Evolutionary conservation across 64 coral and sea anemone species (phyloP).

Genomic region (Anthopleura sola): DNA sequence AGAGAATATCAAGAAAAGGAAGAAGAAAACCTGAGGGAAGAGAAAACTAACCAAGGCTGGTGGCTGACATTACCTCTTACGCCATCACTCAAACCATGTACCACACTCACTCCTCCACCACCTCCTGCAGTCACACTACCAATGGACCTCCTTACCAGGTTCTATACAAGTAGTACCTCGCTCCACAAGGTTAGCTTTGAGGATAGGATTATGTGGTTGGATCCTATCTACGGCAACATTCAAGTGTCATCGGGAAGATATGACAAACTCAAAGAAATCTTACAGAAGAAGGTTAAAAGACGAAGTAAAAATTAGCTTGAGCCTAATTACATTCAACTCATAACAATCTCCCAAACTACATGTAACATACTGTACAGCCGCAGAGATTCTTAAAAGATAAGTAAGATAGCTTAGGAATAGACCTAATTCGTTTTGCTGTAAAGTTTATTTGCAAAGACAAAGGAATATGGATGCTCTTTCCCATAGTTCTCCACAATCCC

Average conservation of each 20-base stretch:
- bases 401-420: too few species aligned
- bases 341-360: too few species aligned
- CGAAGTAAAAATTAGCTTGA: neutral
- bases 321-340: too few species aligned
- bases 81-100: conserved; percentile 19
- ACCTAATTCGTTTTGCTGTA: too few species aligned
- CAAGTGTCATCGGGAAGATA: conserved; percentile 79
- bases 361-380: too few species aligned
- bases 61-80: conserved; percentile 66
- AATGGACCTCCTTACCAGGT: conserved; percentile 75
- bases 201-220: conserved; percentile 89
- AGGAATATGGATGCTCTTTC: too few species aligned
- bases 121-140: conserved; percentile 69
- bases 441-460: too few species aligned
- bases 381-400: too few species aligned
- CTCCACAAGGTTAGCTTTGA: conserved; percentile 90
- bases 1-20: conserved; percentile 9
- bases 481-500: too few species aligned
- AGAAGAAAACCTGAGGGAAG: conserved; percentile 27
- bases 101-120: conserved; percentile 65
- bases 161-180: conserved; percentile 85
- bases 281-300: conserved; percentile 15
- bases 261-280: conserved; percentile 75
- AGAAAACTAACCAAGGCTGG: conserved; percentile 54
- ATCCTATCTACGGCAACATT: conserved; percentile 84